Evolutionary conservation across 64 coral and sea anemone species (phyloP).

Genomic region (Astreopora myriophthalma): DNA sequence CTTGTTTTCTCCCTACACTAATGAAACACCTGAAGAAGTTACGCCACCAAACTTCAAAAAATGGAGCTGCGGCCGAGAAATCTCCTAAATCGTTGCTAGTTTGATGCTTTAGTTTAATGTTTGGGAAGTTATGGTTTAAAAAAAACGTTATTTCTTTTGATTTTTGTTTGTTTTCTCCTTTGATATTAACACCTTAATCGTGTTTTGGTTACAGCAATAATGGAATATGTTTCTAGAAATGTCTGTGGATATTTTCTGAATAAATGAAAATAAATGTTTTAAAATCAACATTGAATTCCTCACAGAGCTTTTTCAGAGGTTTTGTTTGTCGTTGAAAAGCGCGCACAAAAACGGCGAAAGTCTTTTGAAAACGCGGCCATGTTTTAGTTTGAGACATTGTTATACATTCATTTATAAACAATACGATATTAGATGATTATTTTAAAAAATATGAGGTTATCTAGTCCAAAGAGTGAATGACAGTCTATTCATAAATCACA

Average conservation of each 20-base stretch:
- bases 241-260: slow-evolving; percentile 7
- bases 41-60: too few species aligned
- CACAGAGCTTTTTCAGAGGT: neutral
- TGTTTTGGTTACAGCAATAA: neutral
- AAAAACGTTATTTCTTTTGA: too few species aligned
- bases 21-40: too few species aligned
- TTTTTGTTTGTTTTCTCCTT: neutral
- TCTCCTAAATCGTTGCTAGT: too few species aligned
- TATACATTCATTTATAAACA: neutral
- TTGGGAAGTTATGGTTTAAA: too few species aligned
- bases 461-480: neutral
- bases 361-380: neutral
- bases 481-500: too few species aligned
- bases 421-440: neutral
- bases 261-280: neutral
- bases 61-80: too few species aligned
- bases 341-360: neutral
- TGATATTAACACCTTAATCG: neutral
- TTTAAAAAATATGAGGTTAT: neutral
- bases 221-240: neutral
- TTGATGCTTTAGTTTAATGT: too few species aligned
- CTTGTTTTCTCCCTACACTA: too few species aligned
- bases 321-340: neutral
- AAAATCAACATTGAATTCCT: neutral
- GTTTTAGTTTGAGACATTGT: neutral